Evolutionary conservation across 2,888 invertebrate species (phyloP).

Genomic region (Cynaeus angustus): DNA sequence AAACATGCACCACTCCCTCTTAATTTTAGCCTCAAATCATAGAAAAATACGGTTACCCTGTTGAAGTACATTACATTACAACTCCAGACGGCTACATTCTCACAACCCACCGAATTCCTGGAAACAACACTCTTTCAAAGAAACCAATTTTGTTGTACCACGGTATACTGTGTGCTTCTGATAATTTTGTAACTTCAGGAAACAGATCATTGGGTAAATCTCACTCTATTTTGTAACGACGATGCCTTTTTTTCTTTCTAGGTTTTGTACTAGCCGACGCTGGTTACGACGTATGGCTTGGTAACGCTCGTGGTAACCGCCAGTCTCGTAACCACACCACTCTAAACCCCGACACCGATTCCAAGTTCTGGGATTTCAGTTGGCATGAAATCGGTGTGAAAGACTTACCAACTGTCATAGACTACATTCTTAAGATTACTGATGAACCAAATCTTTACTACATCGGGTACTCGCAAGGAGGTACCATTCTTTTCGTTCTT

Average conservation of each 20-base stretch:
- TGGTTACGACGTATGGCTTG: constrained; percentile 65
- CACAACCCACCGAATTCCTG: neutral
- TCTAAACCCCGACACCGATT: constrained; percentile 64
- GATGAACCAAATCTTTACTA: constrained; percentile 79
- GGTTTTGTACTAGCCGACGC: constrained; percentile 60
- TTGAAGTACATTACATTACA: neutral
- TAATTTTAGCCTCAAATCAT: neutral
- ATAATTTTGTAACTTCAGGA: neutral
- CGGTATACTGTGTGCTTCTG: neutral
- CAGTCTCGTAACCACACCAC: constrained; percentile 57
- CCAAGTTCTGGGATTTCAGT: constrained; percentile 73
- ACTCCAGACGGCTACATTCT: neutral
- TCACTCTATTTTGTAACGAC: neutral
- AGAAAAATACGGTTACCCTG: neutral
- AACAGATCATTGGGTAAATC: neutral
- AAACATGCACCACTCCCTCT: too few relatives aligned
- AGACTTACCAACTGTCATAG: constrained; percentile 88
- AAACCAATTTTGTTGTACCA: neutral
- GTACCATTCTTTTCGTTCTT: constrained; percentile 81
- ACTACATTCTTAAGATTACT: constrained; percentile 78
- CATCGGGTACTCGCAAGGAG: constrained; percentile 88
- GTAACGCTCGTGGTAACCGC: constrained; percentile 61
- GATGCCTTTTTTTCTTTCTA: neutral
- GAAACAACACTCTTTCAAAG: neutral
- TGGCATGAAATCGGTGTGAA: constrained; percentile 88